Conservation (phyloP, 2,888 invertebrate genomes). For the Platycheirus rosarum region DNA sequence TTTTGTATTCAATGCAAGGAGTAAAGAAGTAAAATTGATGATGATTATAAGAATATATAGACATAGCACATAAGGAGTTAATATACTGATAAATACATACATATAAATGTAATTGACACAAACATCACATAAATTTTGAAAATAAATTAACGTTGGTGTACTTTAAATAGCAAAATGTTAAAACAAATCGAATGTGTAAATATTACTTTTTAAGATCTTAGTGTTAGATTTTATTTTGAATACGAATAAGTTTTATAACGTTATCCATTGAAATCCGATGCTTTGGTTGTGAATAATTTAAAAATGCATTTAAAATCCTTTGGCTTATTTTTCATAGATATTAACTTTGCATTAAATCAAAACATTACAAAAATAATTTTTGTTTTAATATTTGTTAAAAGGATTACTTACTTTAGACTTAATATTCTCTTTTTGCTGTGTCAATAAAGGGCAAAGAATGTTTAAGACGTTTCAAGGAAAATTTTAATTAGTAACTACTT, state of each 20-base stretch:
- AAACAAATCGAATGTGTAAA: conserved; percentile 43
- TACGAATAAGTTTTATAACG: conserved; percentile 29
- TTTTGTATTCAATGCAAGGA: conserved; percentile 40
- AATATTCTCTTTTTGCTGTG: no score
- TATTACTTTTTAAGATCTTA: conserved; percentile 60
- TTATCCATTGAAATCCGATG: conserved; percentile 32
- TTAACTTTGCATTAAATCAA: no score
- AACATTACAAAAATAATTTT: no score
- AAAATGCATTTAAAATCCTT: conserved; percentile 1
- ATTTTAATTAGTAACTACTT: no score
- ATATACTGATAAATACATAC: conserved; percentile 32
- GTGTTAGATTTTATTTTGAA: background rate
- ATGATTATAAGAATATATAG: conserved; percentile 27
- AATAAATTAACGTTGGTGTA: background rate
- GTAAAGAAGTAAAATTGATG: conserved; percentile 41
- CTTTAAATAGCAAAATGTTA: background rate
- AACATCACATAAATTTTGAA: conserved; percentile 33
- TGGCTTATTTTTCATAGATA: no score
- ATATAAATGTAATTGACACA: conserved; percentile 44
- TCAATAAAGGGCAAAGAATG: no score
- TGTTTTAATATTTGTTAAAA: no score
- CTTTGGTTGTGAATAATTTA: conserved; percentile 72
- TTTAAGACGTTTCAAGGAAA: no score
- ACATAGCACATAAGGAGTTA: conserved; percentile 34
- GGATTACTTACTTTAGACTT: no score